Base-by-base conservation (phyloP, 2,113 vertebrate species). In the Cranoglanis bouderius region DNA sequence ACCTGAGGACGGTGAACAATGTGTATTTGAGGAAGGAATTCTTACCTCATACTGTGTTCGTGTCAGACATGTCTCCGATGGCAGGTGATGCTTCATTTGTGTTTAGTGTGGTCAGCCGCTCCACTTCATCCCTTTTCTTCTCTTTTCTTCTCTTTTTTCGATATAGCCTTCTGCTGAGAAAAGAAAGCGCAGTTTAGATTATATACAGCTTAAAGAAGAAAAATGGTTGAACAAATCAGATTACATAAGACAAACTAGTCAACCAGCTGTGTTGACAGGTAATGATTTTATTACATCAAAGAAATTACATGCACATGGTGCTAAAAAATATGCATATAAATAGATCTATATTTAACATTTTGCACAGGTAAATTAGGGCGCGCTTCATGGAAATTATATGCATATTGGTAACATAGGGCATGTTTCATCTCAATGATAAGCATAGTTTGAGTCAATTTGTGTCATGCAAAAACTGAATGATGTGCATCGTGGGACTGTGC, bases 21-120 rank as follows among this genome's bases (percentile, higher is more conserved):
- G 16, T 57, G 59, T 38, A 85, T 26, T n/a, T 21, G 26, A 61
- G 49, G 29, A 86, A 53, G 13, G 32, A n/a, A 43, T 77, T 77
- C 87, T 88, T 55, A 91, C 87, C 86, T 91, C 87, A 91, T 72
- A 92, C 90, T 43, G 67, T 63, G 84, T 89, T 88, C 14, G 86
- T 89, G 82, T 88, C 86, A 24, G 77, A 82, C 9, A 86, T 59
- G 9, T 91, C 87, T 18, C 75, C 14, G 12, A 82, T 24, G 14
- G n/a, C 74, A 74, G 72, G 12, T 10, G 40, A 57, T 43, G 59
- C 40, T 46, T 90, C 90, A 32, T 75, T 75, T 38, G 84, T 7
- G 46, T 85, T 90, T 26, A 91, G 78, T 55, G 89, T 85, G 74
- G 61, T 83, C 67, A 91, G 85, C 61, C 84, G 85, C 24, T 91